phyloP scores from a whole-genome alignment of 2,888 invertebrate genomes.

The Mimumesa dahlbomi region DNA sequence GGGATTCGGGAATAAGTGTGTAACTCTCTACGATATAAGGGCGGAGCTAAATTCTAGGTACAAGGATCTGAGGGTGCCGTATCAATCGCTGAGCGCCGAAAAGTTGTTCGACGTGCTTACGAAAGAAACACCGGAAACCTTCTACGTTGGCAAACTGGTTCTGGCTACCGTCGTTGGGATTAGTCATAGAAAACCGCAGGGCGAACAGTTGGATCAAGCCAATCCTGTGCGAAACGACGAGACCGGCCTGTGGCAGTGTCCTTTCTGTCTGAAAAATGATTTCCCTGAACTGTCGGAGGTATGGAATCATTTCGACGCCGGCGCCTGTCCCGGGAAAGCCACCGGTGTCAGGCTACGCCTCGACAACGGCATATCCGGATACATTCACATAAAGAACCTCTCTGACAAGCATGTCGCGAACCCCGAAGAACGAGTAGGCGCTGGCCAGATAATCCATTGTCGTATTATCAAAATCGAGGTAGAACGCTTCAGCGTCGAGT shows the following conservation, averaged over 20 bases:
- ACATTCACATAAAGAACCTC: conserved; percentile 95
- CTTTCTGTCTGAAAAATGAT: conserved; percentile 97
- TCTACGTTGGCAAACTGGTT: conserved; percentile 93
- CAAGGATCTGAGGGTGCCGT: conserved; percentile 92
- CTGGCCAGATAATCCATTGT: conserved; percentile 92
- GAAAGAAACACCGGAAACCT: conserved; percentile 97
- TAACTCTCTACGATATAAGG: conserved; percentile 97
- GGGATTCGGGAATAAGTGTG: conserved; percentile 92
- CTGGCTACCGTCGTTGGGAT: conserved; percentile 91
- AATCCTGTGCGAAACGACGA: conserved; percentile 97
- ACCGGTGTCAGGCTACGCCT: conserved; percentile 94
- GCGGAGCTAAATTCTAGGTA: conserved; percentile 97
- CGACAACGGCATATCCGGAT: conserved; percentile 97
- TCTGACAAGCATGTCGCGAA: conserved; percentile 96
- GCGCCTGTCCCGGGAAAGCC: conserved; percentile 97
- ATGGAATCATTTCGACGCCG: conserved; percentile 99
- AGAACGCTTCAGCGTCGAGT: conserved; percentile 95
- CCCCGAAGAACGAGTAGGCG: conserved; percentile 94
- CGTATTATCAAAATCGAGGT: conserved; percentile 97
- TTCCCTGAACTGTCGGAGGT: conserved; percentile 98
- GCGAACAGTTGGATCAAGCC: conserved; percentile 96
- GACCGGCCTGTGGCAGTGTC: conserved; percentile 98
- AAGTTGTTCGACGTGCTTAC: conserved; percentile 97
- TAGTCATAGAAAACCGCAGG: conserved; percentile 92
- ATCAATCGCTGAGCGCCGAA: conserved; percentile 90